Base-by-base conservation (phyloP, 2,797 vertebrate genomes). In the Pyrocephalus nanus region DNA sequence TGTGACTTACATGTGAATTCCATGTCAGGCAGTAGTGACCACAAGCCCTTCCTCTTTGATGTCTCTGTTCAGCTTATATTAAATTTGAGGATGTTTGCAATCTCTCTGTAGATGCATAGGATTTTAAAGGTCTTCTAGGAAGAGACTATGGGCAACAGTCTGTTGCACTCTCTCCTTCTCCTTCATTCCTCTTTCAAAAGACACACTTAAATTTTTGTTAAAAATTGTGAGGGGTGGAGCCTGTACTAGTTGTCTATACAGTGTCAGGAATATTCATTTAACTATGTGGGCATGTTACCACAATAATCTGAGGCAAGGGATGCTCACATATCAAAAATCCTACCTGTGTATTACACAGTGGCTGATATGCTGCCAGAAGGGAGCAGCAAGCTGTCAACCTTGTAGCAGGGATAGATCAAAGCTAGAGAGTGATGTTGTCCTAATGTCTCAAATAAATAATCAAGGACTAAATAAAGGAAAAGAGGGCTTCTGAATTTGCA, bases 1-100 rank as follows among this genome's bases (percentile, higher is more conserved):
- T 92, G 87, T 95, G 95, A 95, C 91, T 90, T 71, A 60, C 86
- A 90, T 84, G 57, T 88, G 92, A 95, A 79, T 91, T 88, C 40
- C 57, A 0, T 79, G 47, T 60, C 74, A 90, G 90, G 38, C 64
- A 82, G 32, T 47, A 86, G 55, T 40, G 80, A 71, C 67, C 42
- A 73, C 55, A 73, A 78, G 64, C 22, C 25, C 43, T 73, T 84
- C 53, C 62, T 79, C 81, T 94, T 93, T 95, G 85, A 90, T 55
- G 54, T 69, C n/a, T 69, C n/a, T 76, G 8, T 79, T 91, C 2
- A 4, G 6, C 30, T 86, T 86, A 29, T 43, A 40, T 51, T 38
- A 79, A 75, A 70, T 81, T 50, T 53, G 34, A 75, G 32, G 29
- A 26, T 58, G 38, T 80, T 92, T 85, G 27, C 62, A 77, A 23